phyloP scores from a whole-genome alignment of 2,888 invertebrate species.

The Tromatobia lineatoria region DNA sequence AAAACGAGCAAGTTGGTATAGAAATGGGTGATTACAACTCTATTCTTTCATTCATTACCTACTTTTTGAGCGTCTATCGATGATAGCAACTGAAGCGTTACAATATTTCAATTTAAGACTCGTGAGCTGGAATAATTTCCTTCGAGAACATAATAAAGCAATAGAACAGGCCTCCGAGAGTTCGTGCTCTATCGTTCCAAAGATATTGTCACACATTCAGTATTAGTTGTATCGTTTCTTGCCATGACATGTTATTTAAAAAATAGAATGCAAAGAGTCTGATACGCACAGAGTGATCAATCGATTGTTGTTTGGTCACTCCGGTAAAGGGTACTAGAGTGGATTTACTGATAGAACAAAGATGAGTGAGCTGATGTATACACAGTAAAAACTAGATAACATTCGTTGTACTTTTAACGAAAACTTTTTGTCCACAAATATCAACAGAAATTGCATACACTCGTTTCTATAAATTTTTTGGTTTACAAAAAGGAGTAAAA shows the following conservation, averaged over 20 bases:
- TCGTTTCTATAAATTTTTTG: too few relatives aligned
- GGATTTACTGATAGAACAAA: constrained; percentile 7
- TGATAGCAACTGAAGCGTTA: not conserved
- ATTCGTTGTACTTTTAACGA: too few relatives aligned
- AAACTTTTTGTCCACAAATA: too few relatives aligned
- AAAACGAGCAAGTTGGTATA: too few relatives aligned
- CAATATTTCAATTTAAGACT: not conserved
- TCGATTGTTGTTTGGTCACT: constrained; percentile 41
- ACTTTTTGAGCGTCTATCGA: not conserved
- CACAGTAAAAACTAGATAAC: too few relatives aligned
- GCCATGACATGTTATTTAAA: constrained; percentile 29
- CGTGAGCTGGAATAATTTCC: constrained; percentile 1
- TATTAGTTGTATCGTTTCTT: constrained; percentile 50
- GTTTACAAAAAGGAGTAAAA: too few relatives aligned
- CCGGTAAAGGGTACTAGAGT: constrained; percentile 19
- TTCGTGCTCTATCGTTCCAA: constrained; percentile 67
- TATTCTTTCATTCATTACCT: not conserved
- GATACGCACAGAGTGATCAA: constrained; percentile 51
- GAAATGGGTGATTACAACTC: not conserved
- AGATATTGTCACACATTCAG: constrained; percentile 43
- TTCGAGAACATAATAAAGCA: constrained; percentile 2
- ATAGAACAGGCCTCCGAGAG: constrained; percentile 37
- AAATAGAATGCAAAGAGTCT: constrained; percentile 26
- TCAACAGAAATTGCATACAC: too few relatives aligned
- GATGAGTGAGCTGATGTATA: constrained; percentile 26